Evolutionary conservation across 1,140 invertebrate species (phyloP), one percentile per base, ranked within the genome.

Genomic region (Archivesica marissinica): DNA sequence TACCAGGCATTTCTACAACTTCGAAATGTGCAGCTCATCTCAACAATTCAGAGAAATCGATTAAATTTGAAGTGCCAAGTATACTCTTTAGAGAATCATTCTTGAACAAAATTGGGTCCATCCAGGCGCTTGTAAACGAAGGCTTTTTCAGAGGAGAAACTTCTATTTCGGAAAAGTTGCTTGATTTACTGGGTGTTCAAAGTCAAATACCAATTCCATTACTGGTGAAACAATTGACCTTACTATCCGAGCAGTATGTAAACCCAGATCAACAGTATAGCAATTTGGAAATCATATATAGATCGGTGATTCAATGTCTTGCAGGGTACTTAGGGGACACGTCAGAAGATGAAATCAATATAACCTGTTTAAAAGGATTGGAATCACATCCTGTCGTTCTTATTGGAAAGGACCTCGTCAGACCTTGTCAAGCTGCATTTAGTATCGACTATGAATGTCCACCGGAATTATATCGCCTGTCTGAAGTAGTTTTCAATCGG

Each of bases 121-220:
- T 81, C 59, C 23, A 25, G 13, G n/a, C 35, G n/a, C 17, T 81
- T 23, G 7, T 81, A 23, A 23, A 70, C 39, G 78, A 81, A 81
- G 25, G 2, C 0, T 72, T 23, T 72, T 30, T 72, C 33, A 3
- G 3, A 35, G n/a, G 38, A 33, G n/a, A 64, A 35, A 17, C 33
- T 17, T 20, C 30, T 28, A 3, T 64, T 17, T 20, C 28, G 1
- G 59, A 64, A 61, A 20, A 23, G 2, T 4, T 61, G 11, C 20
- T 56, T 70, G 3, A 17, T 39, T 2, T 72, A 17, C 20, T 72
- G 17, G 68, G 25, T 1, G 25, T 72, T 33, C 50, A 72, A 20
- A 33, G 15, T 33, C 15, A 33, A 15, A 2, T 47, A 68, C 0
- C 44, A 52, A 11, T n/a, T 4, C 30, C 56, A 20, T 30, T 76